Conservation (phyloP, 2,113 vertebrate genomes). For the Catagonus wagneri region DNA sequence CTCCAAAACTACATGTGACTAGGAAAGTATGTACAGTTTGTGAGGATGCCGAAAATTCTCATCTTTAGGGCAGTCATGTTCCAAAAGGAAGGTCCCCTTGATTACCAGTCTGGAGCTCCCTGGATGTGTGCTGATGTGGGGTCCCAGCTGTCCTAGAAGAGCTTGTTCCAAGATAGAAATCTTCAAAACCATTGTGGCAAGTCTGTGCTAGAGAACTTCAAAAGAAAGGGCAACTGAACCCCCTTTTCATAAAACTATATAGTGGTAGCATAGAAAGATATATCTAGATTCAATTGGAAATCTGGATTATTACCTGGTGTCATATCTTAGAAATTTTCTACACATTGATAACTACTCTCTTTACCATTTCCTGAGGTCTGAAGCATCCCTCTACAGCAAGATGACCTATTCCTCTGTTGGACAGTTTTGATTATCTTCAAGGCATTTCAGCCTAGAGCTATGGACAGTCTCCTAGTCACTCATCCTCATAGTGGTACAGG, state of each 20-base stretch:
- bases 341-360: neutral
- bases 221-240: neutral
- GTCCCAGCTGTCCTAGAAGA: neutral
- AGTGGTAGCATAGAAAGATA: neutral
- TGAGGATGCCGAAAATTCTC: neutral
- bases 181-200: neutral
- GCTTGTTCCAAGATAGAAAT: neutral
- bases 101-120: neutral
- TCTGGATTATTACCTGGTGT: neutral
- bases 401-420: neutral
- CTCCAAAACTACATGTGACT: neutral
- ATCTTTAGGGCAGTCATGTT: neutral
- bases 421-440: neutral
- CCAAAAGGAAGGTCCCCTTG: neutral
- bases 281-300: neutral
- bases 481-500: neutral
- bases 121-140: neutral
- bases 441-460: neutral
- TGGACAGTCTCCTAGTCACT: neutral
- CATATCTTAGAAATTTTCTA: neutral
- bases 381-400: neutral
- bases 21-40: neutral
- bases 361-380: neutral
- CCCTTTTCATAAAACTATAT: neutral
- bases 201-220: neutral